phyloP scores from a whole-genome alignment of 2,888 invertebrate species.

The Azorinus chamasolen region DNA sequence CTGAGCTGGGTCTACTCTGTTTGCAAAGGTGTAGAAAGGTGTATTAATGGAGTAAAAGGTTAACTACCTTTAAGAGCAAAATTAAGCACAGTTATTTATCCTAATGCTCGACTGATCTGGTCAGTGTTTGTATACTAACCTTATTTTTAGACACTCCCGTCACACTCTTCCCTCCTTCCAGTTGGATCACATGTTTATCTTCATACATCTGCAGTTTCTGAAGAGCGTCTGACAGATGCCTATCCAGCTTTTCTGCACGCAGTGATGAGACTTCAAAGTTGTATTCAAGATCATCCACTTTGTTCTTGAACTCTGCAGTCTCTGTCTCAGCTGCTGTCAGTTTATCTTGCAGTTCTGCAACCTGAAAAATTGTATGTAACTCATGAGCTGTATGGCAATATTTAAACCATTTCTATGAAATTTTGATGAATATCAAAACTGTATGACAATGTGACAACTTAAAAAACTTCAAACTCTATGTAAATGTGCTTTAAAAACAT shows the following conservation, averaged over 20 bases:
- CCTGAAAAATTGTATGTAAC: slow-evolving; percentile 44
- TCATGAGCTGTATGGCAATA: background rate
- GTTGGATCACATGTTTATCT: slow-evolving; percentile 80
- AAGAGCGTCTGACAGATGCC: slow-evolving; percentile 96
- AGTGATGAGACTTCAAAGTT: slow-evolving; percentile 87
- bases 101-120: too few relatives aligned
- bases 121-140: too few relatives aligned
- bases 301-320: slow-evolving; percentile 97
- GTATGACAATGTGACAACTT: too few relatives aligned
- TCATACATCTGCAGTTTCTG: slow-evolving; percentile 90
- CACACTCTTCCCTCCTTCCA: slow-evolving; percentile 80
- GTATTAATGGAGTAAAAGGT: too few relatives aligned
- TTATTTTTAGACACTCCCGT: slow-evolving; percentile 85
- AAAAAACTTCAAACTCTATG: too few relatives aligned
- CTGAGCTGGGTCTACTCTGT: too few relatives aligned
- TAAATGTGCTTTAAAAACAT: too few relatives aligned
- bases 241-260: slow-evolving; percentile 96
- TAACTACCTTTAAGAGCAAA: too few relatives aligned
- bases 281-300: slow-evolving; percentile 97
- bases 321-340: slow-evolving; percentile 95
- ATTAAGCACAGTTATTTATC: too few relatives aligned
- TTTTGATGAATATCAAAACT: too few relatives aligned
- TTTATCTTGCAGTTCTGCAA: slow-evolving; percentile 90
- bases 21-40: too few relatives aligned
- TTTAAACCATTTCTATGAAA: background rate